phyloP scores from a whole-genome alignment of 2,888 invertebrate species.

The Agapostemon virescens region DNA sequence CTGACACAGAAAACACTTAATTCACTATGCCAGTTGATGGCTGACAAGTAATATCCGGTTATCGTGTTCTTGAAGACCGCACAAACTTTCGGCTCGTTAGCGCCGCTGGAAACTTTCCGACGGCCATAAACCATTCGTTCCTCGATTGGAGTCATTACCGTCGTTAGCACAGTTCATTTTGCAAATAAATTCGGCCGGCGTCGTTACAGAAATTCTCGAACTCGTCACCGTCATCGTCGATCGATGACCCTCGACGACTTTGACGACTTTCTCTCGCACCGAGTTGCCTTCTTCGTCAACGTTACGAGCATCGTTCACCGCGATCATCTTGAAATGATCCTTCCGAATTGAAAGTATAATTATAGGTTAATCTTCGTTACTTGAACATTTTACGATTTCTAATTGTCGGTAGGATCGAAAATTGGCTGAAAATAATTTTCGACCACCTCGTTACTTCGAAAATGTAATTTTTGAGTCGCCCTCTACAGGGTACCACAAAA shows the following conservation, averaged over 20 bases:
- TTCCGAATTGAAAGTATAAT: conserved; percentile 61
- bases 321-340: conserved; percentile 9
- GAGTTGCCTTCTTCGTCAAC: conserved; percentile 18
- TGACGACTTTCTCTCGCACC: background rate
- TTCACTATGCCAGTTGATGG: conserved; percentile 66
- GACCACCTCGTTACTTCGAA: background rate
- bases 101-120: conserved; percentile 46
- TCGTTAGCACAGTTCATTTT: background rate
- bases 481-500: no score
- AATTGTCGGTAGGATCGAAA: conserved; percentile 34
- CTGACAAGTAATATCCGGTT: conserved; percentile 77
- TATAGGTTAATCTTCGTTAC: conserved; percentile 47
- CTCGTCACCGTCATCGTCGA: background rate
- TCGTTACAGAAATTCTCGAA: background rate
- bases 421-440: conserved; percentile 52
- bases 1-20: conserved; percentile 74
- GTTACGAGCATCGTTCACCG: background rate
- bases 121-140: conserved; percentile 30
- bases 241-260: background rate
- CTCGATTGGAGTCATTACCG: conserved; percentile 10
- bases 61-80: conserved; percentile 68
- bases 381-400: conserved; percentile 44
- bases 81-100: conserved; percentile 70
- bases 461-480: conserved; percentile 5
- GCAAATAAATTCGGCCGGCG: background rate